Base-by-base conservation (phyloP, 2,113 vertebrate genomes). In the Callionymus lyra region DNA sequence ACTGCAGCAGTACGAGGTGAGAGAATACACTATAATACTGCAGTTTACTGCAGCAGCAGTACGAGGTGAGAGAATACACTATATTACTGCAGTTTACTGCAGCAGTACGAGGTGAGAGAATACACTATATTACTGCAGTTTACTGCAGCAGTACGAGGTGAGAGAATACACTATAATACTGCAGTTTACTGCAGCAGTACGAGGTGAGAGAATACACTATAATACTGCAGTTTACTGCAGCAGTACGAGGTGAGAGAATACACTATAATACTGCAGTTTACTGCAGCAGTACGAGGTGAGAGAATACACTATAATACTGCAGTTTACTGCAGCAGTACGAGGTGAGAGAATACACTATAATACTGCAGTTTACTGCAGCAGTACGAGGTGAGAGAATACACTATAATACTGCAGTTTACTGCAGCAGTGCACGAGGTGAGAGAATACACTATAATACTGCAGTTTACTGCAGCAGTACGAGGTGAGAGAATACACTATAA, bases 401-500 rank as follows among this genome's bases (percentile, higher is more conserved):
- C 19, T 13, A 6, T 41, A 21, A 34, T 5, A 16, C 11, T 37
- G 6, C 13, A 37, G 33, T 34, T 34, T 12, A n/a, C 11, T n/a
- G 34, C 34, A 27, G n/a, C n/a, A n/a, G n/a, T n/a, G 21, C 8
- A 27, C 97, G 68, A 53, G 41, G 48, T 12, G 9, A 40, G 1
- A n/a, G n/a, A 37, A 9, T 10, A 16, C 31, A 35, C 19, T 13
- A 6, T 41, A 21, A 34, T 5, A 16, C 11, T 37, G 6, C 13
- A 37, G 33, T 34, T 34, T 12, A n/a, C 11, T n/a, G 34, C 34
- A 11, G n/a, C 12, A 11, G 6, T 8, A 13, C 3, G 11, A 6
- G 6, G 12, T 11, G 6, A 40, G 1, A n/a, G n/a, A 37, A 9
- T 10, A 16, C 31, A 35, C 19, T 13, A 6, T 41, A 21, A 34